Percentiles rank a stretch among this genome's conserved stretches.
These are phyloP conservation scores for Smithornis capensis DNA, from an alignment of 2,113 vertebrate species.

Conservation along the genomic window DNA sequence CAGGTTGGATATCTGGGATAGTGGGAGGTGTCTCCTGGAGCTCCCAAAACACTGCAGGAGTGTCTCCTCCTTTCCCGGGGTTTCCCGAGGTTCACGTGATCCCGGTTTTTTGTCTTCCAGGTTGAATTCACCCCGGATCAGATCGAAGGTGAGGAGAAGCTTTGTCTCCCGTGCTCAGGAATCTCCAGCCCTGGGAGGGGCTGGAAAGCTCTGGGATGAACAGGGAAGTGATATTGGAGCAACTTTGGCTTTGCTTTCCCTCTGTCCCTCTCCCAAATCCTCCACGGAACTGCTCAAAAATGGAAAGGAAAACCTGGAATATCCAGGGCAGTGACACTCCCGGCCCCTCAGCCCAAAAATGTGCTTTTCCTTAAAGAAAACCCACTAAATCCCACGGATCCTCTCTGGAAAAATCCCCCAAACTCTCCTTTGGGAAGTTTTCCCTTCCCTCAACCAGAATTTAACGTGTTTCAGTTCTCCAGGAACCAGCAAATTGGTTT, in stretches of 20 bases:
- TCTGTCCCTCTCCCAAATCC: not conserved
- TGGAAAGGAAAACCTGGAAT: not conserved
- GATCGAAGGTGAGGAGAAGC: constrained; percentile 80
- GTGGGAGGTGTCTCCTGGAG: not conserved
- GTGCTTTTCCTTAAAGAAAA: not conserved
- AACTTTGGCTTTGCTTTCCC: not conserved
- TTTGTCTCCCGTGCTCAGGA: not conserved
- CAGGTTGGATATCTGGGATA: not conserved
- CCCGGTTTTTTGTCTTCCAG: constrained; percentile 63
- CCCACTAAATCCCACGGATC: not conserved
- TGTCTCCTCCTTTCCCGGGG: rapidly evolving
- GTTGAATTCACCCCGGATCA: constrained; percentile 86
- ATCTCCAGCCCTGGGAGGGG: not conserved
- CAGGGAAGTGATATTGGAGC: not conserved
- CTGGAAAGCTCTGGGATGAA: not conserved
- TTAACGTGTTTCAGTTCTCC: not conserved
- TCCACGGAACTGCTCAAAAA: not conserved
- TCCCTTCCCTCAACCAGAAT: not conserved
- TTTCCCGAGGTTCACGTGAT: not conserved
- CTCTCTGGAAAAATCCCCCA: not conserved
- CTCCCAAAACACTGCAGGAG: not conserved
- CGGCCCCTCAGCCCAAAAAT: not conserved
- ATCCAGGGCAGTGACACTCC: not conserved
- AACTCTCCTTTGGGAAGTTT: not conserved
- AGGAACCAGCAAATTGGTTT: not conserved